Evolutionary conservation across 2,113 vertebrate genomes (phyloP).

Genomic region (Myocastor coypus): DNA sequence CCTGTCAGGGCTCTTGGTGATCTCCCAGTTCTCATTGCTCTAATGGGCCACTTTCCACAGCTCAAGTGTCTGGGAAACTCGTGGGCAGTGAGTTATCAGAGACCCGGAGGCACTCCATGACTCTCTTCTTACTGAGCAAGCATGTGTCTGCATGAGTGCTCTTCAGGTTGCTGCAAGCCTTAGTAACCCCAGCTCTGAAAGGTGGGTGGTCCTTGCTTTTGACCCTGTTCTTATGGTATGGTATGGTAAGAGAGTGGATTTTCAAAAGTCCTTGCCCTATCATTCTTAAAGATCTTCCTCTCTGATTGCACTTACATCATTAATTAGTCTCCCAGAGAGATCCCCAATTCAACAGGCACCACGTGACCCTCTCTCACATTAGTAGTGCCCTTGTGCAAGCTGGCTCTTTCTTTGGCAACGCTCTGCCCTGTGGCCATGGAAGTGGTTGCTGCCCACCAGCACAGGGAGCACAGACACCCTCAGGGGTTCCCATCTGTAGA

Average conservation of each 20-base stretch:
- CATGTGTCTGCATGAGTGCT: not conserved
- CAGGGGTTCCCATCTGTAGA: not conserved
- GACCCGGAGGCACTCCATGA: not conserved
- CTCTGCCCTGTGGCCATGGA: not conserved
- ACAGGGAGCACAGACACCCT: rapidly evolving
- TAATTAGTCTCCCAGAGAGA: not conserved
- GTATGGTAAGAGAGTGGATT: not conserved
- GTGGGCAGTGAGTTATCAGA: not conserved
- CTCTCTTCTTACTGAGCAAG: not conserved
- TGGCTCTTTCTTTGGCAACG: not conserved
- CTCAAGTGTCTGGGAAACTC: not conserved
- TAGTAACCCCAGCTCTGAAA: not conserved
- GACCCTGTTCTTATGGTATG: not conserved
- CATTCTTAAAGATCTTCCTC: not conserved
- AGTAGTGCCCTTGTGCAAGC: no score
- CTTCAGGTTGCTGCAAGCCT: not conserved
- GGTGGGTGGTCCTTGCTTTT: not conserved
- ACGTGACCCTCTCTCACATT: not conserved
- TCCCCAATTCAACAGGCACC: not conserved
- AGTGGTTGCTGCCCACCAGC: no score
- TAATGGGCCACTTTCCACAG: not conserved
- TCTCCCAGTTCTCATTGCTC: not conserved
- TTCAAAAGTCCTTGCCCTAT: not conserved
- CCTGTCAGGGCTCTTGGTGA: not conserved
- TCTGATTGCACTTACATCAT: not conserved